Evolutionary conservation across 2,797 vertebrate species (phyloP).

Genomic region (Cercopithecus neglectus): DNA sequence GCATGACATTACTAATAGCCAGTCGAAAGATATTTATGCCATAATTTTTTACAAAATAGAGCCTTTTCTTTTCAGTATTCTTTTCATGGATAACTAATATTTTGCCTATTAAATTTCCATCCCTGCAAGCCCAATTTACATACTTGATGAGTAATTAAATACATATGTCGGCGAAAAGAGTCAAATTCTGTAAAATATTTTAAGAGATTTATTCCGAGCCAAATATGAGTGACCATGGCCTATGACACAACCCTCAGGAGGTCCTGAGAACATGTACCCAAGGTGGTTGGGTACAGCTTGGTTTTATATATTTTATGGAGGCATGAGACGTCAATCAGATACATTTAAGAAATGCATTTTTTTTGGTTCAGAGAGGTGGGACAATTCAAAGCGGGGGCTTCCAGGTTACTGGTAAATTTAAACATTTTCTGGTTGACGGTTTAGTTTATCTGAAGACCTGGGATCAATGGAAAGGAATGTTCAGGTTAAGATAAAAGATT

Average conservation of each 20-base stretch:
- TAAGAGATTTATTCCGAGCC: background rate
- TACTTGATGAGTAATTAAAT: background rate
- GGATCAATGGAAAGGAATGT: background rate
- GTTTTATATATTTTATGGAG: background rate
- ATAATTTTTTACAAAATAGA: background rate
- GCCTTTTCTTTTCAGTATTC: background rate
- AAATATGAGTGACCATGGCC: background rate
- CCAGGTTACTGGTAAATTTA: background rate
- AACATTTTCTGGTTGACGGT: background rate
- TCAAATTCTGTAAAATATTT: background rate
- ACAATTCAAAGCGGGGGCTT: background rate
- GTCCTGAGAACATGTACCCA: background rate
- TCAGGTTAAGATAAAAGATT: background rate
- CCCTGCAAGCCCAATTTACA: background rate
- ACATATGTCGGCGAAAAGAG: background rate
- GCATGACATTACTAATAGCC: background rate
- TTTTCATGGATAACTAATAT: background rate
- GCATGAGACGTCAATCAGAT: background rate
- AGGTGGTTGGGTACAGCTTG: background rate
- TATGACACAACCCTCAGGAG: background rate
- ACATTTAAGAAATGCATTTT: background rate
- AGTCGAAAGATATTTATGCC: background rate
- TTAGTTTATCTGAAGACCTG: background rate
- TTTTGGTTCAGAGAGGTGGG: background rate
- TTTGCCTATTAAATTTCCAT: background rate